phyloP scores from a whole-genome alignment of 1,140 invertebrate genomes.

The Eumaeus atala region DNA sequence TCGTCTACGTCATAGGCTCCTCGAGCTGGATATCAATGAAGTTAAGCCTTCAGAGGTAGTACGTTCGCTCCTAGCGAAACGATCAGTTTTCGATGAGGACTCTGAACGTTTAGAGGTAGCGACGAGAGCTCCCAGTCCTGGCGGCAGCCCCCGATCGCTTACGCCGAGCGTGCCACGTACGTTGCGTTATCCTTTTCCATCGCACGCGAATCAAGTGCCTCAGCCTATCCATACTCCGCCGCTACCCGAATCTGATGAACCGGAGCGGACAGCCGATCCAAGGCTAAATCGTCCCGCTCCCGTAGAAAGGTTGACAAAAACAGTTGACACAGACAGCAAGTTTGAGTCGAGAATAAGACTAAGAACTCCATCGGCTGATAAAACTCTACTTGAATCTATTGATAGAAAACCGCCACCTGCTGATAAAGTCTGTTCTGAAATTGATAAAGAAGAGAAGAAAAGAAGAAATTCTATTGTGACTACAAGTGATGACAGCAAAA shows the following conservation, averaged over 20 bases:
- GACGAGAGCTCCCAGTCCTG: constrained; percentile 71
- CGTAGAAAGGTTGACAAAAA: constrained; percentile 35
- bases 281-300: constrained; percentile 22
- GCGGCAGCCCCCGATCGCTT: constrained; percentile 42
- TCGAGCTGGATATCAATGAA: constrained; percentile 84
- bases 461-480: constrained; percentile 21
- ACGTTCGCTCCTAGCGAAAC: constrained; percentile 91
- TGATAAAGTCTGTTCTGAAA: constrained; percentile 20
- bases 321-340: constrained; percentile 37
- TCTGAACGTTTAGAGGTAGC: constrained; percentile 92
- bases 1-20: constrained; percentile 79
- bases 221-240: constrained; percentile 18
- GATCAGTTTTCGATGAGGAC: constrained; percentile 97
- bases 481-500: constrained; percentile 16
- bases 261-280: constrained; percentile 61
- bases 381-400: constrained; percentile 20
- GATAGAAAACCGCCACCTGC: constrained; percentile 24
- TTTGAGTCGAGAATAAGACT: constrained; percentile 35
- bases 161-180: constrained; percentile 77
- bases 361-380: constrained; percentile 49
- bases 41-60: constrained; percentile 95
- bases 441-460: constrained; percentile 21
- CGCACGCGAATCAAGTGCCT: constrained; percentile 58
- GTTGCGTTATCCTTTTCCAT: constrained; percentile 87
- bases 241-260: constrained; percentile 54